Evolutionary conservation across 2,113 vertebrate genomes (phyloP).

Genomic region (Rana temporaria): DNA sequence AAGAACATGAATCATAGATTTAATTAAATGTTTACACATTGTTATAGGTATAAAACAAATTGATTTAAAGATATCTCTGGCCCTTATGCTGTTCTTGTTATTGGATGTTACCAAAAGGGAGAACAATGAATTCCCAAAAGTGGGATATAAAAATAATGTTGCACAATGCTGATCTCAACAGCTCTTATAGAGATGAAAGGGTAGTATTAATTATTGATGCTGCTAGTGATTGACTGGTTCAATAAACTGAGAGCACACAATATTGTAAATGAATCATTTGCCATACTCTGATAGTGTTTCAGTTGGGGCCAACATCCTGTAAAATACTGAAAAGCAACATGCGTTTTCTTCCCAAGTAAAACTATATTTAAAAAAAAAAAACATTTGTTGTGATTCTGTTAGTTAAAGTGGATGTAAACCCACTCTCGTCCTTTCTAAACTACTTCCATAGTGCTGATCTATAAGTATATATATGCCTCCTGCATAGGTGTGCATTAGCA

Average conservation of each 20-base stretch:
- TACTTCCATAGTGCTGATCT: no score
- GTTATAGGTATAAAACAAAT: background rate
- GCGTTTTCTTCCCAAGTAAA: no score
- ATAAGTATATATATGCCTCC: no score
- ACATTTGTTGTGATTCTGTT: no score
- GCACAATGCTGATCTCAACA: constrained; percentile 38
- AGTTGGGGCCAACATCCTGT: no score
- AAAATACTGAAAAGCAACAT: no score
- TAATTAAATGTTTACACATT: constrained; percentile 3
- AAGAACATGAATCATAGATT: constrained; percentile 7
- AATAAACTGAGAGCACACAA: constrained; percentile 22
- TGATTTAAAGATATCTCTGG: background rate
- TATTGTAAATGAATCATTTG: background rate
- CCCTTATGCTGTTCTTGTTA: background rate
- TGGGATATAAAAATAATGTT: constrained; percentile 39
- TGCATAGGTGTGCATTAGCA: no score
- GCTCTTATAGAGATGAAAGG: constrained; percentile 13
- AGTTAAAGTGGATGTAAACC: no score
- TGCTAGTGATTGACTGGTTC: constrained; percentile 13
- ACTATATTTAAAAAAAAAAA: no score
- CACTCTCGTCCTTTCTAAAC: no score
- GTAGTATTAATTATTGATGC: constrained; percentile 49
- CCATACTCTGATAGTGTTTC: background rate
- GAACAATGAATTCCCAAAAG: constrained; percentile 15
- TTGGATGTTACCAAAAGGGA: constrained; percentile 5